These are phyloP conservation scores for Passer montanus DNA, from an alignment of 2,113 vertebrate genomes.

Conservation along the genomic window DNA sequence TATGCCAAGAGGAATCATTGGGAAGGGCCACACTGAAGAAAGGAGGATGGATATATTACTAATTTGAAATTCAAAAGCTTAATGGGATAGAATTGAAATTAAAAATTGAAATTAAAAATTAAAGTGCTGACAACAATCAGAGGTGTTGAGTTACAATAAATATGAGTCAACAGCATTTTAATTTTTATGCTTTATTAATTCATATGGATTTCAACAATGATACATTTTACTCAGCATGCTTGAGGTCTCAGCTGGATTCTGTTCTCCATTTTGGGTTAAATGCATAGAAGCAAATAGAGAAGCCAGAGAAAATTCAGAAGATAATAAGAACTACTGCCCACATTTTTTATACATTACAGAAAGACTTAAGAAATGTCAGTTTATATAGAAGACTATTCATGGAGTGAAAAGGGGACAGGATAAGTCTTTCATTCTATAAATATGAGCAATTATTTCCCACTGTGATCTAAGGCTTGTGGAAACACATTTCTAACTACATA, in stretches of 20 bases:
- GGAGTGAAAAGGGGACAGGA: neutral
- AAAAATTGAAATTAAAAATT: neutral
- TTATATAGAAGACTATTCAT: neutral
- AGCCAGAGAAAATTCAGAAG: neutral
- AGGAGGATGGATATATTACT: neutral
- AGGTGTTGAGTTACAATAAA: neutral
- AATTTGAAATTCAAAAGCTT: conserved; percentile 7
- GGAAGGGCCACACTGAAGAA: neutral
- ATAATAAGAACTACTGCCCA: neutral
- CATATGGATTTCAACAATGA: neutral
- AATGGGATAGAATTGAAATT: neutral
- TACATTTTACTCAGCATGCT: neutral
- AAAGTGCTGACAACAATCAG: neutral
- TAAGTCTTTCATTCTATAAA: neutral
- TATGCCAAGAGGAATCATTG: neutral
- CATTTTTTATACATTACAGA: neutral
- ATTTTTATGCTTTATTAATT: neutral
- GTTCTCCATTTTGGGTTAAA: neutral
- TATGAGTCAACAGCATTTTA: neutral
- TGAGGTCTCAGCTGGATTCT: neutral
- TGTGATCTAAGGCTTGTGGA: neutral
- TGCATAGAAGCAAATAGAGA: neutral
- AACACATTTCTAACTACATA: neutral
- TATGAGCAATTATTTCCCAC: neutral
- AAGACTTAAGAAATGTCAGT: neutral